Conservation (phyloP, 2,888 invertebrate species). For the Podotricha telesiphe region DNA sequence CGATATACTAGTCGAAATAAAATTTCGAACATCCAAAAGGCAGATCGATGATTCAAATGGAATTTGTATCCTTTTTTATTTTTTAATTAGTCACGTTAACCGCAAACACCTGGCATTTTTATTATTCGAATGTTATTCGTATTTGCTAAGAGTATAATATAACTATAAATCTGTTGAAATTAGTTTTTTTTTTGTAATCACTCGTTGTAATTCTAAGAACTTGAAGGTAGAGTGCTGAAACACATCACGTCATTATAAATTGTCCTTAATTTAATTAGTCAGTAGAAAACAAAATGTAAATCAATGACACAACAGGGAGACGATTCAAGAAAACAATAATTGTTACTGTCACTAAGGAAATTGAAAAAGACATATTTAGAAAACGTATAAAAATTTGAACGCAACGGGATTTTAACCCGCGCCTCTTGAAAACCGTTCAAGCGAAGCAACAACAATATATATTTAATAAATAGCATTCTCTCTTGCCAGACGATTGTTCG, state of each 20-base stretch:
- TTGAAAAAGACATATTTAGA: no score
- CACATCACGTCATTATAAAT: no score
- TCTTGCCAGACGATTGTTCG: no score
- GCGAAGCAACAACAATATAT: no score
- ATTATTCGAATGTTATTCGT: not conserved
- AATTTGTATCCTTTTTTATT: slow-evolving; percentile 12
- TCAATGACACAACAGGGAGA: no score
- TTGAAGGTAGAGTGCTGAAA: not conserved
- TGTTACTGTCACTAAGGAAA: no score
- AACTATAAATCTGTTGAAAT: not conserved
- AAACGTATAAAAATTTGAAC: no score
- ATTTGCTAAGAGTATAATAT: not conserved
- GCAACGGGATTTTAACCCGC: no score
- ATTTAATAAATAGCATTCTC: no score
- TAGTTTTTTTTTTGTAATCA: not conserved
- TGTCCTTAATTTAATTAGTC: not conserved
- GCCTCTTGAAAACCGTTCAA: no score
- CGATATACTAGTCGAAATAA: not conserved
- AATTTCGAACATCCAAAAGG: not conserved
- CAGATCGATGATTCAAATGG: slow-evolving; percentile 16
- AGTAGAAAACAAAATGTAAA: not conserved
- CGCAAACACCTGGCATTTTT: slow-evolving; percentile 13
- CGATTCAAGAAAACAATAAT: no score
- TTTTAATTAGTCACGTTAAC: slow-evolving; percentile 22
- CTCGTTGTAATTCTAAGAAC: not conserved